These are phyloP conservation scores for Euphysa ruthae DNA, from an alignment of 30 jellyfish, hydroid and myxozoan species.

Conservation along the genomic window DNA sequence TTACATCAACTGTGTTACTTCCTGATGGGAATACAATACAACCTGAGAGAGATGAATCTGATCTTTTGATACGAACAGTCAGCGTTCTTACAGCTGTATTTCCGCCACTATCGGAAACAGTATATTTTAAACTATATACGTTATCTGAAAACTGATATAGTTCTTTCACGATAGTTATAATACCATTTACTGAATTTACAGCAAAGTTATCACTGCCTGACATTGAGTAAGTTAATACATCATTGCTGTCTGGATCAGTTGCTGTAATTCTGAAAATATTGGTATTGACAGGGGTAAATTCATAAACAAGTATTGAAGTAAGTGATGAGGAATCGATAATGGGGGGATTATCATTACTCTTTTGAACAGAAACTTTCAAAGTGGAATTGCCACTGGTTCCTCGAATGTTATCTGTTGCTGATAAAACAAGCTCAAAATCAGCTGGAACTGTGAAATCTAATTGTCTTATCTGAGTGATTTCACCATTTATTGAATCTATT, in stretches of 20 bases:
- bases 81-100: neutral
- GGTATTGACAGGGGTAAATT: constrained; percentile 47
- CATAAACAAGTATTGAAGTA: constrained; percentile 28
- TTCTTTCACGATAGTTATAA: constrained; percentile 24
- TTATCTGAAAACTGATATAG: constrained; percentile 28
- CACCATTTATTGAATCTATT: constrained; percentile 17
- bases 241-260: constrained; percentile 43
- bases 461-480: neutral
- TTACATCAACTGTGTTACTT: neutral
- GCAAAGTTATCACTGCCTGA: constrained; percentile 35
- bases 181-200: constrained; percentile 47
- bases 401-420: constrained; percentile 59
- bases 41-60: neutral
- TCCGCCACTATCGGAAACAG: constrained; percentile 55
- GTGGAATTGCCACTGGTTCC: constrained; percentile 29
- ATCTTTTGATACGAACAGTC: neutral
- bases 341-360: constrained; percentile 40
- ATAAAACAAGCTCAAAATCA: constrained; percentile 37
- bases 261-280: constrained; percentile 40
- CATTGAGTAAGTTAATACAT: constrained; percentile 29
- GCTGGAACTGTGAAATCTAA: constrained; percentile 32
- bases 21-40: neutral
- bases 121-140: constrained; percentile 18
- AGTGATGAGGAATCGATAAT: constrained; percentile 5
- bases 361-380: constrained; percentile 37